Percentiles rank a stretch among this genome's conserved stretches.
Evolutionary conservation across 2,113 vertebrate genomes (phyloP).

Genomic region (Aptenodytes forsteri): DNA sequence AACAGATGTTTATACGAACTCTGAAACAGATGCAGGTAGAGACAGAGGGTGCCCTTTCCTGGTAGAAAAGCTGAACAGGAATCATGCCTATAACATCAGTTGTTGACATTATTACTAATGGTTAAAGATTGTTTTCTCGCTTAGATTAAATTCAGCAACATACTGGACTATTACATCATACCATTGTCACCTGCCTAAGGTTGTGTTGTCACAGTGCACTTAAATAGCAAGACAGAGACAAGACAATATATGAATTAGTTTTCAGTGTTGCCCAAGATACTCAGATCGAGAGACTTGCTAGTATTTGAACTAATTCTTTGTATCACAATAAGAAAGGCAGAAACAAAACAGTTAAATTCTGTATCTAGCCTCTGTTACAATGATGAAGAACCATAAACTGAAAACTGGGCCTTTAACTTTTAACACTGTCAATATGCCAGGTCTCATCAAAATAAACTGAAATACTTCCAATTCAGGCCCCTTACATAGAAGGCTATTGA

Average conservation of each 20-base stretch:
- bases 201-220: neutral
- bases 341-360: neutral
- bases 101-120: neutral
- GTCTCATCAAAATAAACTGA: neutral
- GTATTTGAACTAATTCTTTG: neutral
- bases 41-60: neutral
- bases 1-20: neutral
- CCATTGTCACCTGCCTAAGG: neutral
- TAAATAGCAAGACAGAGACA: neutral
- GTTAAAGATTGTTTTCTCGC: neutral
- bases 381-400: neutral
- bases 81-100: neutral
- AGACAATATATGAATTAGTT: neutral
- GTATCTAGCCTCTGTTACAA: neutral
- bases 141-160: neutral
- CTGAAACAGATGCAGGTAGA: neutral
- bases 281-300: neutral
- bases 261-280: neutral
- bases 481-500: neutral
- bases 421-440: neutral
- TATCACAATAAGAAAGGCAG: neutral
- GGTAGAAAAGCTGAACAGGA: neutral
- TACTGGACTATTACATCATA: neutral
- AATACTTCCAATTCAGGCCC: neutral
- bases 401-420: neutral